phyloP scores from a whole-genome alignment of 2,113 vertebrate species.

The Illadopsis cleaveri region DNA sequence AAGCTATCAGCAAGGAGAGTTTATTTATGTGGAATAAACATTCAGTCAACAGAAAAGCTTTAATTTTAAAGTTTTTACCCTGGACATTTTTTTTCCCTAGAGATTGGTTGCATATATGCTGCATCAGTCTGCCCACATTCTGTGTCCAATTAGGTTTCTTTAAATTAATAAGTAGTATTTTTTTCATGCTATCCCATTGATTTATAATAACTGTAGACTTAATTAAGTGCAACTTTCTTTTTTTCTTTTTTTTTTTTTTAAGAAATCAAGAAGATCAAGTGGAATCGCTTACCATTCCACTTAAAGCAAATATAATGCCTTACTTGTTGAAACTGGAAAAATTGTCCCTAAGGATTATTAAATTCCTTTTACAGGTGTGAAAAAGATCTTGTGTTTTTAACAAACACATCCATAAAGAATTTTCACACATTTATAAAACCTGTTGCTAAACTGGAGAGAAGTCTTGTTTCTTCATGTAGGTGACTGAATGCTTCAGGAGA shows the following conservation, averaged over 20 bases:
- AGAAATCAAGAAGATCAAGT: neutral
- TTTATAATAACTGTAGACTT: slow-evolving; percentile 19
- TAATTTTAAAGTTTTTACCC: slow-evolving; percentile 27
- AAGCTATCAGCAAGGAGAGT: neutral
- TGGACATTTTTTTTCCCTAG: neutral
- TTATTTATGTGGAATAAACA: slow-evolving; percentile 49
- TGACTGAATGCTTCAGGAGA: slow-evolving; percentile 23
- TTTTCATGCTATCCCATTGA: slow-evolving; percentile 1
- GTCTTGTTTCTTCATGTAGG: neutral
- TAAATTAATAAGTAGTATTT: neutral
- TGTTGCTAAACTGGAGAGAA: neutral
- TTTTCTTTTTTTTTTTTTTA: neutral
- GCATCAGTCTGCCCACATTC: neutral
- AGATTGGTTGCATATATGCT: neutral
- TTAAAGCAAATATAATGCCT: neutral
- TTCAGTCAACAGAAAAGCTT: slow-evolving; percentile 44
- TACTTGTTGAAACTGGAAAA: neutral
- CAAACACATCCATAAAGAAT: slow-evolving; percentile 47
- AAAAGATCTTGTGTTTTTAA: slow-evolving; percentile 6
- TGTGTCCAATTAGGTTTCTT: slow-evolving; percentile 3
- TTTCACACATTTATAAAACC: slow-evolving; percentile 30
- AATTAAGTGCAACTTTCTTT: neutral
- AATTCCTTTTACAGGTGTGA: slow-evolving; percentile 38
- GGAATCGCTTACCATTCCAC: neutral
- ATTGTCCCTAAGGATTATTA: neutral